A percentile compares a stretch with the other conserved stretches of the same genome.
phyloP scores from a whole-genome alignment of 2,888 invertebrate species.

The Sarcophaga carnaria region DNA sequence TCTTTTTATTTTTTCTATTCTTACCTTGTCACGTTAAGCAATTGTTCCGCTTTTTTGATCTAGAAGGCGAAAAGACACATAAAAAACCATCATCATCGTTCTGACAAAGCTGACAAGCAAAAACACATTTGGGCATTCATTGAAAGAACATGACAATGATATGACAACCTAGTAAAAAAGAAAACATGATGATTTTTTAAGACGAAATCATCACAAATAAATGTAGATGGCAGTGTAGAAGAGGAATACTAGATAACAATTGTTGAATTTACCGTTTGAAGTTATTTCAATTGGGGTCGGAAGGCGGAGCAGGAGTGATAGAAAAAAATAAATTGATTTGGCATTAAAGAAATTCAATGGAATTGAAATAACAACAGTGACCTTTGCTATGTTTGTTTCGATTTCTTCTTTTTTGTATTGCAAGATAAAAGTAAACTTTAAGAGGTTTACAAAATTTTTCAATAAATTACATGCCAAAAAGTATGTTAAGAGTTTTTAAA shows the following conservation, averaged over 20 bases:
- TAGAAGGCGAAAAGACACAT: neutral
- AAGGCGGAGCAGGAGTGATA: neutral
- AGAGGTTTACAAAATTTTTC: neutral
- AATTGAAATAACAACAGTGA: slow-evolving; percentile 36
- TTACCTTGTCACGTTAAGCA: slow-evolving; percentile 63
- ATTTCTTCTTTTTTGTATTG: neutral
- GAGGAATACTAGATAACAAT: slow-evolving; percentile 21
- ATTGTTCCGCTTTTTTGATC: slow-evolving; percentile 56
- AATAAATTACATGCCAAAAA: neutral
- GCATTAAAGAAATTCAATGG: slow-evolving; percentile 6
- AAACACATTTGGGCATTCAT: slow-evolving; percentile 62
- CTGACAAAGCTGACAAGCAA: slow-evolving; percentile 56
- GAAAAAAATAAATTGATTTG: slow-evolving; percentile 37
- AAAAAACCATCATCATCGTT: slow-evolving; percentile 26
- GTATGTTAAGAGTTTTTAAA: slow-evolving; percentile 7
- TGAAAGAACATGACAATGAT: slow-evolving; percentile 46
- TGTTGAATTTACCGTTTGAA: slow-evolving; percentile 4
- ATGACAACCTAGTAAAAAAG: slow-evolving; percentile 39
- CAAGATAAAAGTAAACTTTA: slow-evolving; percentile 15
- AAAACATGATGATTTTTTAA: slow-evolving; percentile 47
- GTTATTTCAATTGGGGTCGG: neutral
- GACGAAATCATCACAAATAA: slow-evolving; percentile 20
- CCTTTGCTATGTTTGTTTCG: neutral
- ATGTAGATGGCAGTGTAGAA: neutral
- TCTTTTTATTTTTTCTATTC: no score